Conservation (phyloP, 2,113 vertebrate genomes). For the Megaptera novaeangliae region DNA sequence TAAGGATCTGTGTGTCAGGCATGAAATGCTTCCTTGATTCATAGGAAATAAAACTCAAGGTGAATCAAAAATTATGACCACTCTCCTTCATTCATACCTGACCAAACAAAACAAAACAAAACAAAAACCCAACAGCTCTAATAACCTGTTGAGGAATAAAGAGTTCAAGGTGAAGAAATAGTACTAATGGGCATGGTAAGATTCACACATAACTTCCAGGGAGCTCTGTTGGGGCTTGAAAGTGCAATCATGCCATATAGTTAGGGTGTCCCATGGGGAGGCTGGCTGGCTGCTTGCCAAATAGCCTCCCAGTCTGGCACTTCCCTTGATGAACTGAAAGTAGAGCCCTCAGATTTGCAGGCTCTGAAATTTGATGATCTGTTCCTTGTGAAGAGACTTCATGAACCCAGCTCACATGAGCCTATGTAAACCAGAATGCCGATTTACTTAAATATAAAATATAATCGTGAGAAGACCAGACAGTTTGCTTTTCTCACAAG, state of each 20-base stretch:
- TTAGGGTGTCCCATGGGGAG: not conserved
- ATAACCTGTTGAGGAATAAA: not conserved
- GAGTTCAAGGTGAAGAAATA: not conserved
- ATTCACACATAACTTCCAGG: not conserved
- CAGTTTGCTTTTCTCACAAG: not conserved
- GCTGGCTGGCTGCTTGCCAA: not conserved
- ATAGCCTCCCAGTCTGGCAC: not conserved
- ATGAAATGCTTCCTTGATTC: not conserved
- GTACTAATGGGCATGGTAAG: not conserved
- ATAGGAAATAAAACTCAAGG: not conserved
- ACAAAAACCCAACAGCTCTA: not conserved
- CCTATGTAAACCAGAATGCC: not conserved
- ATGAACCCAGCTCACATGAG: not conserved
- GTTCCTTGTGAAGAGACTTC: not conserved
- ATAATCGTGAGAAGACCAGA: not conserved
- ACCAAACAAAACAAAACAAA: not conserved
- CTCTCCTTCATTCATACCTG: not conserved
- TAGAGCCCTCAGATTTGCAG: not conserved
- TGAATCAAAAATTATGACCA: conserved; percentile 9
- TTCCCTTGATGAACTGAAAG: not conserved
- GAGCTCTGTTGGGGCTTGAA: not conserved
- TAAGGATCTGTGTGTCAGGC: not conserved
- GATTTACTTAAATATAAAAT: not conserved
- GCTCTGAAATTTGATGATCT: not conserved
- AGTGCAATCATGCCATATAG: not conserved